Conservation (phyloP, 2,113 vertebrate species). For the Myodes glareolus region DNA sequence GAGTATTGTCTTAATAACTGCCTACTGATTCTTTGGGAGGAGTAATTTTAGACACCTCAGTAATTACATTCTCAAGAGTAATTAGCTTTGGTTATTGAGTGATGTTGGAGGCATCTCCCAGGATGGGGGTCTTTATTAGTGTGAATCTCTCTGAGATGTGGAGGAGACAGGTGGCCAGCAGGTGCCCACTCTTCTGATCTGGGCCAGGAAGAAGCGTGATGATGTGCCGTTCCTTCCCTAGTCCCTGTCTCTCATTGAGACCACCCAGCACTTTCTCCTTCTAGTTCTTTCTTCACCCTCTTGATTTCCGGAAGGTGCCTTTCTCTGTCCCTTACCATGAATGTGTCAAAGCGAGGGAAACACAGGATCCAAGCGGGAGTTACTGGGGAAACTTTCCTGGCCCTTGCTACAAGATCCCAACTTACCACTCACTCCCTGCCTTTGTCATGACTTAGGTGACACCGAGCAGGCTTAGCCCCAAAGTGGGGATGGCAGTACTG, state of each 20-base stretch:
- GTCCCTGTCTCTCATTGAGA: not conserved
- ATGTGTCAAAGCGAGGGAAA: not conserved
- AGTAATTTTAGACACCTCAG: slow-evolving; percentile 27
- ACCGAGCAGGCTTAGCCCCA: not conserved
- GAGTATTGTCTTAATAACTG: not conserved
- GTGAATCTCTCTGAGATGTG: slow-evolving; percentile 9
- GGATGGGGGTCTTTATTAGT: not conserved
- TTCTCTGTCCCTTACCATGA: not conserved
- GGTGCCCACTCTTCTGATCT: not conserved
- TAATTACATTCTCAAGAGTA: not conserved
- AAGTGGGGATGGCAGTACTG: not conserved
- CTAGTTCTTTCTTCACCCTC: not conserved
- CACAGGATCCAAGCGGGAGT: not conserved
- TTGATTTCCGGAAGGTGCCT: not conserved
- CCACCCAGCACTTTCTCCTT: not conserved
- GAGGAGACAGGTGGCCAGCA: not conserved
- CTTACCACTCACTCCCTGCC: not conserved
- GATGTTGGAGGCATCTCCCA: not conserved
- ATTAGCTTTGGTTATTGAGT: not conserved
- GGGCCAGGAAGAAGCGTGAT: not conserved
- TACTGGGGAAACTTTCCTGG: not conserved
- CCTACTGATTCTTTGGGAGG: not conserved
- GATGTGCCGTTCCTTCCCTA: not conserved
- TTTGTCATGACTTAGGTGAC: not conserved
- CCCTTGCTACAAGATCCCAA: rapidly evolving